phyloP scores from a whole-genome alignment of 2,797 vertebrate genomes.

The Oreochromis mossambicus region DNA sequence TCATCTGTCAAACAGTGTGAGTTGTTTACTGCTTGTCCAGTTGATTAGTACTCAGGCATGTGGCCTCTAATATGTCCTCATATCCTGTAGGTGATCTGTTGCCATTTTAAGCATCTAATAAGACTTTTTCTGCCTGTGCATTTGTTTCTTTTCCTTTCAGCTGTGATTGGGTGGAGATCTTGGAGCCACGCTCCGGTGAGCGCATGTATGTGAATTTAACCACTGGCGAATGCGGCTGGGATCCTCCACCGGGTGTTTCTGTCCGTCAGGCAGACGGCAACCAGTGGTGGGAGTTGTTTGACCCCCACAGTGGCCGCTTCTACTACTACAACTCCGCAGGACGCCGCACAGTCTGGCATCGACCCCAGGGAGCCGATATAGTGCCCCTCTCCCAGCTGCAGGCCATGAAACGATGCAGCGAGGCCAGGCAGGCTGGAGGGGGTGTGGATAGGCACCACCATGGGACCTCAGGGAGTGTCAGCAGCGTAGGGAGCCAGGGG shows the following conservation, averaged over 20 bases:
- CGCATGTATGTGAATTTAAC: slow-evolving; percentile 89
- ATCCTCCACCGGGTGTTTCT: slow-evolving; percentile 77
- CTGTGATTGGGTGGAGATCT: slow-evolving; percentile 91
- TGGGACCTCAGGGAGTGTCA: slow-evolving; percentile 62
- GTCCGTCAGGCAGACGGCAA: slow-evolving; percentile 85
- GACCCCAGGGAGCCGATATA: slow-evolving; percentile 85
- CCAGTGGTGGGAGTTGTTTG: slow-evolving; percentile 95
- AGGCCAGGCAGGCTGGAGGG: slow-evolving; percentile 60
- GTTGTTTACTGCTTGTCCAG: slow-evolving; percentile 45
- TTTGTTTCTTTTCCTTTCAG: slow-evolving; percentile 60
- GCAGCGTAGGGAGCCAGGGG: slow-evolving; percentile 68
- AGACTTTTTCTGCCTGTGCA: background rate
- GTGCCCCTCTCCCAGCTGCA: slow-evolving; percentile 89
- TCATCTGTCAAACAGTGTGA: slow-evolving; percentile 43
- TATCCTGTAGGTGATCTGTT: slow-evolving; percentile 2
- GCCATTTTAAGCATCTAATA: background rate
- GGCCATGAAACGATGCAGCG: slow-evolving; percentile 82
- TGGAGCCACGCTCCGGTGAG: slow-evolving; percentile 88
- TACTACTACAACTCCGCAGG: slow-evolving; percentile 90
- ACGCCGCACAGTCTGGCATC: slow-evolving; percentile 87
- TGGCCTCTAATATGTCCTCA: background rate
- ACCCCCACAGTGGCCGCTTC: slow-evolving; percentile 85
- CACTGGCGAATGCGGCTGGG: slow-evolving; percentile 88
- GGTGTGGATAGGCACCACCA: slow-evolving; percentile 50
- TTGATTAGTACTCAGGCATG: slow-evolving; percentile 26